These are phyloP conservation scores for Ctenoplectra terminalis DNA, from an alignment of 1,140 invertebrate species.

Conservation along the genomic window DNA sequence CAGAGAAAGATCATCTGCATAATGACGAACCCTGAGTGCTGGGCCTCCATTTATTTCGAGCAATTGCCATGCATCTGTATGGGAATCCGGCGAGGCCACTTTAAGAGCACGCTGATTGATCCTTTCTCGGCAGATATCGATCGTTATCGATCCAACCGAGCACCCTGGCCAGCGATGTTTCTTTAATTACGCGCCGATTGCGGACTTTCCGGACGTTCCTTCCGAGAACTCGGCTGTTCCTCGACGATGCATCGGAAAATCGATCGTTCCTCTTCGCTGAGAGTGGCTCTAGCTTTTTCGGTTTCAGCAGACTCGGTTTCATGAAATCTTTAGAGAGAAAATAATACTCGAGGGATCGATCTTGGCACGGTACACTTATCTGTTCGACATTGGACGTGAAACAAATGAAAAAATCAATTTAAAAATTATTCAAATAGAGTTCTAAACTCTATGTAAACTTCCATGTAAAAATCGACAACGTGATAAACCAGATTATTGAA, in stretches of 20 bases:
- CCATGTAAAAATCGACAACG: no score
- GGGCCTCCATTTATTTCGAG: conserved; percentile 37
- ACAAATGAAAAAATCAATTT: no score
- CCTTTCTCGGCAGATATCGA: conserved; percentile 31
- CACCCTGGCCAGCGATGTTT: conserved; percentile 25
- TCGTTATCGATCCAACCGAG: conserved; percentile 18
- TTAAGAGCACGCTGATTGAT: conserved; percentile 38
- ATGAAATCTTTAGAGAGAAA: neutral
- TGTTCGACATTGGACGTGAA: no score
- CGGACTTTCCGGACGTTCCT: neutral
- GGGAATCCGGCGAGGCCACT: conserved; percentile 4
- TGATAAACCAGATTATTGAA: no score
- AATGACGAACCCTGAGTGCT: conserved; percentile 13
- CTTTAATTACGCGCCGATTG: conserved; percentile 41
- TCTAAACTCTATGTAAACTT: no score
- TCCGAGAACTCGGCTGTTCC: conserved; percentile 20
- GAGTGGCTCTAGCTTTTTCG: neutral
- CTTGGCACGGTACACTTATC: no score
- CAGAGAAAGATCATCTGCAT: conserved; percentile 35
- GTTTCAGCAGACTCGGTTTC: neutral
- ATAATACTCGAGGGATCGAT: neutral
- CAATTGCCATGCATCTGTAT: conserved; percentile 34
- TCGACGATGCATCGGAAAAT: conserved; percentile 2
- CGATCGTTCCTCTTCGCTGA: neutral
- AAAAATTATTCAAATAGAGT: no score